Conservation (phyloP, 2,888 invertebrate species). For the Rhagonycha fulva region DNA sequence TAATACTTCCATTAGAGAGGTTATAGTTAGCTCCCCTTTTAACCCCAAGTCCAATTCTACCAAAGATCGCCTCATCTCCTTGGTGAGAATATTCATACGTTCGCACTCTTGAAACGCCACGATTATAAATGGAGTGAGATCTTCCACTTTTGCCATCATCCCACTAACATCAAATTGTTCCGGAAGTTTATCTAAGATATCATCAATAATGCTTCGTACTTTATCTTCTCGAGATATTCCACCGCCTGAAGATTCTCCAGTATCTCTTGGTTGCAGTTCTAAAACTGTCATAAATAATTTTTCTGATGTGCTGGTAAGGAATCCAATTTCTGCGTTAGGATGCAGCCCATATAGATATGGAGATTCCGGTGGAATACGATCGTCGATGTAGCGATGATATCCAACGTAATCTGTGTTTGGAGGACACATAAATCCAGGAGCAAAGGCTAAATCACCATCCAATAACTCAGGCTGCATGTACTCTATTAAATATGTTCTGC, state of each 20-base stretch:
- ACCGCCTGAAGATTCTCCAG: constrained; percentile 69
- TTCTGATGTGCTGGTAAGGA: constrained; percentile 85
- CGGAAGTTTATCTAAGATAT: constrained; percentile 85
- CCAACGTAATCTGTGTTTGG: constrained; percentile 85
- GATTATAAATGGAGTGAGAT: constrained; percentile 87
- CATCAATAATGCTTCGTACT: constrained; percentile 76
- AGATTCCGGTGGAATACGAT: constrained; percentile 83
- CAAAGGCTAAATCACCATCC: constrained; percentile 82
- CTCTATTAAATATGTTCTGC: constrained; percentile 82
- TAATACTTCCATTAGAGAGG: constrained; percentile 87
- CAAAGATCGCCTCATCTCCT: constrained; percentile 79
- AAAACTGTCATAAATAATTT: constrained; percentile 82
- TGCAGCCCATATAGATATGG: constrained; percentile 91
- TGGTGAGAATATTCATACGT: constrained; percentile 87
- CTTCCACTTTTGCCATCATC: constrained; percentile 84
- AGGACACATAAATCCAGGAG: constrained; percentile 84
- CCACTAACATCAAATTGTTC: constrained; percentile 87
- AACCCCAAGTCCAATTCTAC: constrained; percentile 88
- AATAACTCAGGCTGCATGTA: constrained; percentile 87
- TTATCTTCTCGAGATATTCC: constrained; percentile 82
- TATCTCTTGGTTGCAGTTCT: constrained; percentile 88
- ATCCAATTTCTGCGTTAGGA: constrained; percentile 94
- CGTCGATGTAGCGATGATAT: constrained; percentile 88
- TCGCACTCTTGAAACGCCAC: constrained; percentile 95
- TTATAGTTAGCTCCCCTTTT: constrained; percentile 93